These are phyloP conservation scores for Chloroceryle inda DNA, from an alignment of 2,797 vertebrate species.

Conservation along the genomic window DNA sequence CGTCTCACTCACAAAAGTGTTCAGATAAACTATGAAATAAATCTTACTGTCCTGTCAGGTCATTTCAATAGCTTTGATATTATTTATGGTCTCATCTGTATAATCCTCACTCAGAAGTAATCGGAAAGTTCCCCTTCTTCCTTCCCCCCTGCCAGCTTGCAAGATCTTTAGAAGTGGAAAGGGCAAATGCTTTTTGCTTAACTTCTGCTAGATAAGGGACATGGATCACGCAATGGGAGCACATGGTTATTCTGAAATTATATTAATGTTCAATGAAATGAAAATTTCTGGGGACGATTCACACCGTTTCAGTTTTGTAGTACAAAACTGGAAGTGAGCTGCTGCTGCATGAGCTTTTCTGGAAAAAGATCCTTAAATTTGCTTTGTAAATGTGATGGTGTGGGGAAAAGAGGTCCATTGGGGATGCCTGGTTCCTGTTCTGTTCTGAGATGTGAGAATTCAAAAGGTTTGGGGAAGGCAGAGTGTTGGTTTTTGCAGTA, in stretches of 20 bases:
- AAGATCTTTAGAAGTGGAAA: slow-evolving; percentile 40
- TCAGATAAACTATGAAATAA: slow-evolving; percentile 78
- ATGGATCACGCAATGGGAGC: neutral
- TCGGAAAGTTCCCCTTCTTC: neutral
- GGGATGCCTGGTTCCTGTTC: neutral
- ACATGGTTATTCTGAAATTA: neutral
- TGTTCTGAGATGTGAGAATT: neutral
- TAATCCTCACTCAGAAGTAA: slow-evolving; percentile 52
- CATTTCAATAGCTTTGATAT: slow-evolving; percentile 68
- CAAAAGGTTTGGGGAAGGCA: neutral
- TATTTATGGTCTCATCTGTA: slow-evolving; percentile 71
- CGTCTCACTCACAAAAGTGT: slow-evolving; percentile 54
- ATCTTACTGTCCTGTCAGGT: slow-evolving; percentile 72
- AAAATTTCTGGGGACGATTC: neutral
- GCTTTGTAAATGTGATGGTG: neutral
- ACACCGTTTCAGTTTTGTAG: neutral
- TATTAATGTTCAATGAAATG: neutral
- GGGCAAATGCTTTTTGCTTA: neutral
- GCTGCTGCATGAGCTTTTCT: neutral
- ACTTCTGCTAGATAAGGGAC: neutral
- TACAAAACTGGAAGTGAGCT: neutral
- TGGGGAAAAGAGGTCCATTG: neutral
- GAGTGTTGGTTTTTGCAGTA: fast-evolving
- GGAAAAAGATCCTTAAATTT: neutral
- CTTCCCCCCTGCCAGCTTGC: neutral